These are phyloP conservation scores for Aurelia sp. DNA, from an alignment of 30 jellyfish, hydroid and myxozoan species.

Conservation along the genomic window DNA sequence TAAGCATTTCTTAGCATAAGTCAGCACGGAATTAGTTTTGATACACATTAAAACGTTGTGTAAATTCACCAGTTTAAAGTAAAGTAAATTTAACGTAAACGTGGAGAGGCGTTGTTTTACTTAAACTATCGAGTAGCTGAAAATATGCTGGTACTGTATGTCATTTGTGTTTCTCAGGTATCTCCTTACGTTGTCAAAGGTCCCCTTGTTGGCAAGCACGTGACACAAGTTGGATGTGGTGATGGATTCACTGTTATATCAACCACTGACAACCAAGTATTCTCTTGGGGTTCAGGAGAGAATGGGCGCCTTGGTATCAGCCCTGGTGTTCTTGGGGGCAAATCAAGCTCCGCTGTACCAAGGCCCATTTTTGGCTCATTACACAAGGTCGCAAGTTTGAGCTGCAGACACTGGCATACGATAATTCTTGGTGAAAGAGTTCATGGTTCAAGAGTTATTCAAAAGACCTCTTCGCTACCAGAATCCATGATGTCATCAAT, in stretches of 20 bases:
- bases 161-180: constrained; percentile 8
- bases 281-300: constrained; percentile 88
- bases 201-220: constrained; percentile 74
- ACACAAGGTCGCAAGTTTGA: constrained; percentile 86
- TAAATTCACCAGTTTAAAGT: no score
- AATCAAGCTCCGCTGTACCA: constrained; percentile 75
- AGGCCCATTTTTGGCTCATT: constrained; percentile 93
- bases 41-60: no score
- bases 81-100: no score
- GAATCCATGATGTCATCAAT: constrained; percentile 61
- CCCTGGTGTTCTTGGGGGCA: constrained; percentile 70
- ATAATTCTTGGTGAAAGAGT: constrained; percentile 76
- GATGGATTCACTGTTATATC: constrained; percentile 92
- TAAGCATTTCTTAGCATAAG: no score
- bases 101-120: not conserved
- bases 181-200: constrained; percentile 92
- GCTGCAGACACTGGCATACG: constrained; percentile 89
- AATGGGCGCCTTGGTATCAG: constrained; percentile 91
- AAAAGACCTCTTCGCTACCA: constrained; percentile 65
- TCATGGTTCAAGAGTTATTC: constrained; percentile 80
- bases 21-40: no score
- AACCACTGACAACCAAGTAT: constrained; percentile 83
- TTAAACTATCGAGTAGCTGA: not conserved
- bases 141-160: not conserved
- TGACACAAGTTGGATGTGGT: constrained; percentile 86